Base-by-base conservation (phyloP, 1,140 invertebrate genomes). In the Agrypnia vestita region DNA sequence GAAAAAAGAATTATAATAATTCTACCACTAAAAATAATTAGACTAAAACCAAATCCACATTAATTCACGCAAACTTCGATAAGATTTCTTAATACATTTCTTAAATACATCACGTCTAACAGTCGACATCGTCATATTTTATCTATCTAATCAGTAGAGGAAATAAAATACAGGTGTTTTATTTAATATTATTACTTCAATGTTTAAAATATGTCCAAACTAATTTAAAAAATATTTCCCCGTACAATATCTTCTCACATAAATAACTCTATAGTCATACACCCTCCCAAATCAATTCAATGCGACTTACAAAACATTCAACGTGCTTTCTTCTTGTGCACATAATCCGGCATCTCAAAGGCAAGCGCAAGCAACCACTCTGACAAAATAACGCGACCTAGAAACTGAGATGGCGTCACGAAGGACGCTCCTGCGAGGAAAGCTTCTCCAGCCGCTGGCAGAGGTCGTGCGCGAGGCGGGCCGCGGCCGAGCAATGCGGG, bases 361-460 rank as follows among this genome's bases (percentile, higher is more conserved):
- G 25, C 25, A 35, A n/a, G n/a, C n/a, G n/a, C n/a, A n/a, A 35
- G 25, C 25, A 56, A 59, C 15, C 55, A 59, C 15, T 17, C 17
- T 35, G 25, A 35, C 25, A 9, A 51, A 51, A 51, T 51, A 43
- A 43, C 61, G n/a, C 15, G 12, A 25, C 17, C 67, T 83, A 83
- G 62, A 83, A 83, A 67, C 82, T 83, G 21, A 78, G 80, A 71
- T 83, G 82, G 35, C 82, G 82, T 83, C 82, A 83, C 72, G 82
- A 83, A 8, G 79, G 79, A 13, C 79, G 47, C 76, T 83, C 55
- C 75, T 83, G 79, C 19, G 76, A 64, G 72, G 79, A 78, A 6
- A 80, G 64, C 44, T 76, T 78, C 73, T 83, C 82, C 13, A 83
- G 77, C 21, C 82, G 82, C 62, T 83, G 82, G 72, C 82, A 83